phyloP scores from a whole-genome alignment of 2,797 vertebrate species.

The Crocodylus rhombifer region DNA sequence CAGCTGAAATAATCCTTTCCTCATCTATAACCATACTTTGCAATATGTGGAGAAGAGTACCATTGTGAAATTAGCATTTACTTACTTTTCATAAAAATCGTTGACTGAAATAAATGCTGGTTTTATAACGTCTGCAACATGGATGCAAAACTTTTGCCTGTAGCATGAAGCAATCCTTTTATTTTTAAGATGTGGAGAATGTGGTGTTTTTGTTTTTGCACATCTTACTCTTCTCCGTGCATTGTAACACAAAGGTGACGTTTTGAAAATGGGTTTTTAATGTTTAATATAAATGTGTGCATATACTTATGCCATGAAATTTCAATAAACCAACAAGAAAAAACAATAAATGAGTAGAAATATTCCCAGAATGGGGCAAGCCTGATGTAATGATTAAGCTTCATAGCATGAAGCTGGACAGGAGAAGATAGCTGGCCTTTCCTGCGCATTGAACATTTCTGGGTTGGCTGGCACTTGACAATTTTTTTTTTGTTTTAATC shows the following conservation, averaged over 20 bases:
- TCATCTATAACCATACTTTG: conserved; percentile 60
- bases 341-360: conserved; percentile 65
- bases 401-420: conserved; percentile 56
- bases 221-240: conserved; percentile 80
- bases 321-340: conserved; percentile 64
- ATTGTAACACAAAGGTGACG: conserved; percentile 66
- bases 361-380: conserved; percentile 71
- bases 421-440: conserved; percentile 34
- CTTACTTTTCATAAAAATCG: conserved; percentile 54
- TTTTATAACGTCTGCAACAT: conserved; percentile 52
- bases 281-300: conserved; percentile 77
- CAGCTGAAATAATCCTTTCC: conserved; percentile 70
- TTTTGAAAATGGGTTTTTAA: conserved; percentile 76
- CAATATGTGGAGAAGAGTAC: conserved; percentile 80
- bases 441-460: conserved; percentile 61
- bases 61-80: conserved; percentile 59
- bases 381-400: conserved; percentile 74
- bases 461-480: conserved; percentile 71
- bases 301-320: conserved; percentile 75
- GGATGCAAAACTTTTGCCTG: conserved; percentile 64
- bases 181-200: conserved; percentile 47
- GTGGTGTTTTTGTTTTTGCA: conserved; percentile 59
- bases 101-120: conserved; percentile 40
- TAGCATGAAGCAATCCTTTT: conserved; percentile 68
- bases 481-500: conserved; percentile 69